Conservation (phyloP, 1,140 invertebrate genomes). For the Anastrepha obliqua region DNA sequence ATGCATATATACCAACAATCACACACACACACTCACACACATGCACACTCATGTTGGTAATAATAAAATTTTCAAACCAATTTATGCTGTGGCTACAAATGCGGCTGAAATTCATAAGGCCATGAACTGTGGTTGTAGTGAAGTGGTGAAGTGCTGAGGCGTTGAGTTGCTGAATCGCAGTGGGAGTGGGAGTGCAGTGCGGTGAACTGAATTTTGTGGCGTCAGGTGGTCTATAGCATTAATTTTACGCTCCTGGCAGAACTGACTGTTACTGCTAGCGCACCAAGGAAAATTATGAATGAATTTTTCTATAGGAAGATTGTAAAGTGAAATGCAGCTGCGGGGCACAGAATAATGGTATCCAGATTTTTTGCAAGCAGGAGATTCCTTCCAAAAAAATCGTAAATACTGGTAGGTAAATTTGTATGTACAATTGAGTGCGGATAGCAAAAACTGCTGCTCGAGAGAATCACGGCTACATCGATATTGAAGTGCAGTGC, state of each 20-base stretch:
- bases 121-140: not conserved
- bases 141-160: not conserved
- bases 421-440: too few species aligned
- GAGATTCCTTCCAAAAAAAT: not conserved
- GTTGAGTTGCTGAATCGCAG: not conserved
- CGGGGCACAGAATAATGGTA: not conserved
- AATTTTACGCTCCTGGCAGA: conserved; percentile 29
- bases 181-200: not conserved
- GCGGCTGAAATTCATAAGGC: conserved; percentile 32
- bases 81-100: conserved; percentile 48
- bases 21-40: not conserved
- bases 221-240: conserved; percentile 36
- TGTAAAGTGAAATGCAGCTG: not conserved
- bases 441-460: not conserved
- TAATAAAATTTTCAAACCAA: conserved; percentile 47
- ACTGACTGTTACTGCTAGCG: not conserved
- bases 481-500: not conserved
- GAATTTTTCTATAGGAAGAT: not conserved
- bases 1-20: not conserved
- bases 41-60: not conserved
- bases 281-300: too few species aligned
- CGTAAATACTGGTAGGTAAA: too few species aligned
- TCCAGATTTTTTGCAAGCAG: not conserved
- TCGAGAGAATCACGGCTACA: not conserved
- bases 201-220: not conserved